A percentile compares a stretch with the other conserved stretches of the same genome.
Conservation (phyloP, 1,140 invertebrate genomes). For the Dryas iulia region DNA sequence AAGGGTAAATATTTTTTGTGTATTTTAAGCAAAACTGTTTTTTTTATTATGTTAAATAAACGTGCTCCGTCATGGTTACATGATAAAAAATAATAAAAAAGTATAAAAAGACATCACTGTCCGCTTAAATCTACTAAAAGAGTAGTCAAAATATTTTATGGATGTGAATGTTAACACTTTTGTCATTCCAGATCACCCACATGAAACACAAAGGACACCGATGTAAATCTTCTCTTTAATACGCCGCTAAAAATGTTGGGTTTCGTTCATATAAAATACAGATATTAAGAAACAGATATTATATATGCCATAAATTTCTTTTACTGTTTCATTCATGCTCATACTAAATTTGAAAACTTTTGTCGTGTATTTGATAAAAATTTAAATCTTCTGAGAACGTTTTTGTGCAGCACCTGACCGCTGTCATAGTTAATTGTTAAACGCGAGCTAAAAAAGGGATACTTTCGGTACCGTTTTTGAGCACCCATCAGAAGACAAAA, state of each 20-base stretch:
- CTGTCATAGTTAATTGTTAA: slow-evolving; percentile 68
- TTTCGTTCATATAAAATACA: slow-evolving; percentile 64
- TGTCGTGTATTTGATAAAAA: slow-evolving; percentile 48
- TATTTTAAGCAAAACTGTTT: background rate
- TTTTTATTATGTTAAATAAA: background rate
- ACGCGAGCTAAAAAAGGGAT: slow-evolving; percentile 59
- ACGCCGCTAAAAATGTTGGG: slow-evolving; percentile 46
- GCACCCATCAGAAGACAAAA: slow-evolving; percentile 67
- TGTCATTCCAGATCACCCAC: slow-evolving; percentile 70
- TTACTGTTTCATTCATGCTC: slow-evolving; percentile 39
- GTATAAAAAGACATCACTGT: slow-evolving; percentile 27
- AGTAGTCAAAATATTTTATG: slow-evolving; percentile 79
- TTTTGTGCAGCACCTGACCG: slow-evolving; percentile 67
- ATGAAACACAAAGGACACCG: slow-evolving; percentile 59
- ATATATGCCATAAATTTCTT: slow-evolving; percentile 65
- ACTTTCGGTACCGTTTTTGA: slow-evolving; percentile 47
- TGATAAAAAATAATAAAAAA: background rate
- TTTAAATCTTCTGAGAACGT: slow-evolving; percentile 38
- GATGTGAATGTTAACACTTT: slow-evolving; percentile 74
- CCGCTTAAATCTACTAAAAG: slow-evolving; percentile 56
- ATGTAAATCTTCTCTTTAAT: slow-evolving; percentile 70
- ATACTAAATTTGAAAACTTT: slow-evolving; percentile 39
- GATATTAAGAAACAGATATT: slow-evolving; percentile 58
- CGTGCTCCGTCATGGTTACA: background rate
- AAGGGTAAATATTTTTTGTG: slow-evolving; percentile 35